phyloP scores from a whole-genome alignment of 92 coral and sea anemone genomes.

The Galaxea fascicularis region DNA sequence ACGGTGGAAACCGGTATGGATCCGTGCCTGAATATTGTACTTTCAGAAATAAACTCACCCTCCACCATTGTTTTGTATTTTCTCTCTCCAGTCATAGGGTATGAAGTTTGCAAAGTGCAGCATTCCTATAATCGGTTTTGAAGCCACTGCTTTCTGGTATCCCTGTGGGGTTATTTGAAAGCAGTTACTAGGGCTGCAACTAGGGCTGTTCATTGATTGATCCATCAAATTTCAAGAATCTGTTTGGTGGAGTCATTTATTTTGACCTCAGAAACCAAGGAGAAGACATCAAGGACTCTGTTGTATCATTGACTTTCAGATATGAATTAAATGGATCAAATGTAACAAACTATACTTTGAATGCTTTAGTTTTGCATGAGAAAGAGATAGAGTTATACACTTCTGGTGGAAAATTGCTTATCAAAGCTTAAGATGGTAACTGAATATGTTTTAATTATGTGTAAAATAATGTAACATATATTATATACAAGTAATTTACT shows the following conservation, averaged over 20 bases:
- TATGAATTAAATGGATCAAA: neutral
- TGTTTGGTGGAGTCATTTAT: neutral
- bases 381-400: conserved; percentile 3
- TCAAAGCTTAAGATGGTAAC: neutral
- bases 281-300: neutral
- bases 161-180: conserved; percentile 61
- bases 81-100: conserved; percentile 78
- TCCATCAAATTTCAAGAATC: neutral
- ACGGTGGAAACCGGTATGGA: too few relatives aligned
- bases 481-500: too few relatives aligned
- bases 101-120: conserved; percentile 70
- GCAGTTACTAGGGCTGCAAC: too few relatives aligned
- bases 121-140: conserved; percentile 81
- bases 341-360: neutral
- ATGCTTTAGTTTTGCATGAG: conserved; percentile 4
- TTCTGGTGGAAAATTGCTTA: conserved; percentile 6
- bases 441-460: too few relatives aligned
- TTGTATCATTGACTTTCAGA: neutral
- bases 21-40: neutral
- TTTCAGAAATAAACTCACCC: conserved; percentile 69
- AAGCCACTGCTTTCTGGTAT: conserved; percentile 63
- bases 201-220: neutral
- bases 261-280: neutral
- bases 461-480: neutral
- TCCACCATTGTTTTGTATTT: conserved; percentile 85